Conservation (phyloP, 2,888 invertebrate genomes). For the Chaetoderma sp. region DNA sequence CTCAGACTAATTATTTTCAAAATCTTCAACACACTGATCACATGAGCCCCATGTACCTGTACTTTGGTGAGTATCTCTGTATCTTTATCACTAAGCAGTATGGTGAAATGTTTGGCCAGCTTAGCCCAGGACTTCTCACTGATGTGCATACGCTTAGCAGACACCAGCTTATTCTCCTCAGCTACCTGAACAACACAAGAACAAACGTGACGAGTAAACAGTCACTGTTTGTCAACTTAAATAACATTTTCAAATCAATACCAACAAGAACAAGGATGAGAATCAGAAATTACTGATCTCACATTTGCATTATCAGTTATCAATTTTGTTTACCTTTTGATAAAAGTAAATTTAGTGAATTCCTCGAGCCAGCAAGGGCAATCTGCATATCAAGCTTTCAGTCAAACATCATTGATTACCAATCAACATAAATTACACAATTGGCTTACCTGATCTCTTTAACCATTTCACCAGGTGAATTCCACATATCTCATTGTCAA, state of each 20-base stretch:
- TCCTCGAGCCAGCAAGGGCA: not conserved
- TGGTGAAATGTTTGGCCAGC: constrained; percentile 66
- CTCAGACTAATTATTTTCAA: too few relatives aligned
- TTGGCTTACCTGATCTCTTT: too few relatives aligned
- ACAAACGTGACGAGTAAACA: not conserved
- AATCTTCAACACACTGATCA: too few relatives aligned
- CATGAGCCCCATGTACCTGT: too few relatives aligned
- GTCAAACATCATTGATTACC: not conserved
- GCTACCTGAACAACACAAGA: constrained; percentile 53
- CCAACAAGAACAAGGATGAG: not conserved
- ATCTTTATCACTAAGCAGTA: constrained; percentile 67
- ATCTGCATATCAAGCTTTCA: not conserved
- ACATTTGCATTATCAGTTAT: not conserved
- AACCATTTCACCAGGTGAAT: too few relatives aligned
- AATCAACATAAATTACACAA: too few relatives aligned
- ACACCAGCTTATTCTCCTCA: constrained; percentile 63
- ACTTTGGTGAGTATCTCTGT: constrained; percentile 61
- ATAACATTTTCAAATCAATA: not conserved
- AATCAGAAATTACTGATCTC: not conserved
- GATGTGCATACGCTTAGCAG: constrained; percentile 65
- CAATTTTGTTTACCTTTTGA: not conserved
- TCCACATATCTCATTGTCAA: too few relatives aligned
- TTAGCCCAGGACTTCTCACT: constrained; percentile 68
- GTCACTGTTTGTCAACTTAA: not conserved
- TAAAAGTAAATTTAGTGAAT: not conserved